A percentile compares a stretch with the other conserved stretches of the same genome.
These are phyloP conservation scores for Chaetogeoica ovagalla DNA, from an alignment of 2,888 invertebrate species.

Conservation along the genomic window DNA sequence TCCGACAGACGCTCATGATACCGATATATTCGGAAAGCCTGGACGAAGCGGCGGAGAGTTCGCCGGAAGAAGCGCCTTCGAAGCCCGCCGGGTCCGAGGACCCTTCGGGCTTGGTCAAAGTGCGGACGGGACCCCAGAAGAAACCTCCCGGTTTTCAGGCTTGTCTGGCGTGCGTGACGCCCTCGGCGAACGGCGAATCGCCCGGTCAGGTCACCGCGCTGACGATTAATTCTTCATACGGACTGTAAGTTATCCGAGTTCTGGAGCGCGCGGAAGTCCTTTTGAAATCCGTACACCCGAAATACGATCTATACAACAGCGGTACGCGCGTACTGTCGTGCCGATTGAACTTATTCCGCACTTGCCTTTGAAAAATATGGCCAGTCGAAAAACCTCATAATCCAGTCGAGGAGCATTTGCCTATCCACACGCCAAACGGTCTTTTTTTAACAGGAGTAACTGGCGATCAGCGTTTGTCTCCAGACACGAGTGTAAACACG, in stretches of 20 bases:
- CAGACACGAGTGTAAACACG: too few species aligned
- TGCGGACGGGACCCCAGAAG: conserved; percentile 76
- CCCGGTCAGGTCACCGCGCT: conserved; percentile 86
- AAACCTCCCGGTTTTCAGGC: conserved; percentile 97
- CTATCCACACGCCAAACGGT: too few species aligned
- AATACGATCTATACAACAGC: too few species aligned
- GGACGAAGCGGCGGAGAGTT: conserved; percentile 74
- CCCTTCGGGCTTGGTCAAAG: conserved; percentile 63
- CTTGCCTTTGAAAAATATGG: too few species aligned
- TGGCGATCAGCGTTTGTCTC: too few species aligned
- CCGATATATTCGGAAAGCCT: conserved; percentile 77
- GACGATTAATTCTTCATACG: conserved; percentile 93
- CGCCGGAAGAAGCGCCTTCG: conserved; percentile 73
- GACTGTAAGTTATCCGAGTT: conserved; percentile 75
- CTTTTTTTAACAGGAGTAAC: too few species aligned
- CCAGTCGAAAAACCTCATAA: too few species aligned
- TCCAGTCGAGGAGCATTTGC: too few species aligned
- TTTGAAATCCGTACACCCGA: background rate
- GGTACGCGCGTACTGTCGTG: too few species aligned
- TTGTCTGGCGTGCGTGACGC: conserved; percentile 89
- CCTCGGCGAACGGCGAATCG: conserved; percentile 75
- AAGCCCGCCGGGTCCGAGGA: conserved; percentile 49
- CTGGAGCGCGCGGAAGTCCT: too few species aligned
- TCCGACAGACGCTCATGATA: conserved; percentile 76
- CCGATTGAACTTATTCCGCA: too few species aligned